Evolutionary conservation across 1,140 invertebrate species (phyloP).

Genomic region (Bacillus rossius): DNA sequence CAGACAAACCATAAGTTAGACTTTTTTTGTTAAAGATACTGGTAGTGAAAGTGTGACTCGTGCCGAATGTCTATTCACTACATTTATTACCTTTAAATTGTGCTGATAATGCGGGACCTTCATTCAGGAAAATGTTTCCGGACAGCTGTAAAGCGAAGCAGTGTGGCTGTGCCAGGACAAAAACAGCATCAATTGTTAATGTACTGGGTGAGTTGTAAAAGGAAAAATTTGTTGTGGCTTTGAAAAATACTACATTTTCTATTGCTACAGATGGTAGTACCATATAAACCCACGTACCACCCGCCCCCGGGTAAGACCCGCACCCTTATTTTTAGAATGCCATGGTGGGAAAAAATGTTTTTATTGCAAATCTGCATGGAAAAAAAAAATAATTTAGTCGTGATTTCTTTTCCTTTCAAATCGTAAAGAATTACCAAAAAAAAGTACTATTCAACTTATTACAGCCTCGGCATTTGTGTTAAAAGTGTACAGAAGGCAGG

Average conservation of each 20-base stretch:
- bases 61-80: not conserved
- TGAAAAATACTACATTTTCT: not conserved
- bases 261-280: not conserved
- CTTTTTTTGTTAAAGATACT: not conserved
- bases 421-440: no score
- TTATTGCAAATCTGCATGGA: no score
- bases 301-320: no score
- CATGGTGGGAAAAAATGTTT: no score
- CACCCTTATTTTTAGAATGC: no score
- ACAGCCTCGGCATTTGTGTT: no score
- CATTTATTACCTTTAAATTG: not conserved
- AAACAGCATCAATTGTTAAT: not conserved
- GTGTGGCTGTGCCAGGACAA: not conserved
- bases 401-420: no score
- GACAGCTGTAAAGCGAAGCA: not conserved
- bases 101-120: not conserved
- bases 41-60: not conserved
- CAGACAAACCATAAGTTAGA: not conserved
- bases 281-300: no score
- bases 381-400: no score
- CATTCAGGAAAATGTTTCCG: conserved; percentile 2
- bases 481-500: no score
- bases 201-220: not conserved
- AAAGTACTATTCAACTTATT: no score
- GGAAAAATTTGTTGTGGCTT: not conserved